Base-by-base conservation (phyloP, 2,797 vertebrate species). In the Diglossa cyanea region DNA sequence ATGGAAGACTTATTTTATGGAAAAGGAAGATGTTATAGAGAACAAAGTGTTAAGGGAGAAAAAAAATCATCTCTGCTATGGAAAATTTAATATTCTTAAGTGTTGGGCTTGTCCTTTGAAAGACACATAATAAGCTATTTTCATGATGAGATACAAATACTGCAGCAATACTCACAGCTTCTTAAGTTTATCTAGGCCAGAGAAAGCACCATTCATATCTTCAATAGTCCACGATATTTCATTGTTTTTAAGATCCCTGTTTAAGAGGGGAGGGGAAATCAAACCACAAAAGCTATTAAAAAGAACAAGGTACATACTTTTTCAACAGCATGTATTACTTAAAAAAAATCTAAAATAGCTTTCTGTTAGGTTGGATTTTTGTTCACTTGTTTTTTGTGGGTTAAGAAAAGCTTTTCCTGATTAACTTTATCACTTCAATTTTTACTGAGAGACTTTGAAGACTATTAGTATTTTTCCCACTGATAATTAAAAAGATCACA, bases 191-290 rank as follows among this genome's bases (percentile, higher is more conserved):
- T 99, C 98, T 91, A 99, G 92, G 6, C 99, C 99, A 93, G 99
- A 99, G 96, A 99, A 99, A 16, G 99, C 99, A 19, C 99, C 99
- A 33, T 99, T 99, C 99, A 99, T 99, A 97, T 99, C 99, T 95
- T 99, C 99, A 78, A 99, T 99, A 70, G 99, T 99, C 99, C 99
- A 99, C n/a, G 99, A 99, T 97, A 99, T 99, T 97, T 99, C 99
- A 96, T 99, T 99, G 93, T 98, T 99, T 97, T 99, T 99, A 73
- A 99, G 98, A 96, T 99, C 99, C 86, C 99, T 99, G 82, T 93
- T 65, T 62, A 58, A 90, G 35, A 47, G 16, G 31, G 15, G 2
- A 24, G 6, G 9, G 3, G 4, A 89, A 88, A 91, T 35, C 42
- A 94, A 92, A 73, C 4, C 68, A 88, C 18, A 60, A 60, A 54